Base-by-base conservation (phyloP, 2,888 invertebrate species). In the Rutpela maculata region DNA sequence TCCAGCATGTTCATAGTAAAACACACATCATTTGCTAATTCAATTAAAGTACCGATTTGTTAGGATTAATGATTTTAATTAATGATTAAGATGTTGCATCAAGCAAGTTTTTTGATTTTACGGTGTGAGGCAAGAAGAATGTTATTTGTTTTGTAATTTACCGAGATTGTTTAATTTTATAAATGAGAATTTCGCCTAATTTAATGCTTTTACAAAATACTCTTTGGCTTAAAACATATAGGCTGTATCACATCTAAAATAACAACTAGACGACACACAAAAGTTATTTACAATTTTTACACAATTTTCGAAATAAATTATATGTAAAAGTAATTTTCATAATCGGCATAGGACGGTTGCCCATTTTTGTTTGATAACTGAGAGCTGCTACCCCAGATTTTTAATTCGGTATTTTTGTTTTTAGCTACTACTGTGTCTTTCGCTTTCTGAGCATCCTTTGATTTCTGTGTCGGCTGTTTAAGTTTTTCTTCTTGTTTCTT, bases 271-370 rank as follows among this genome's bases (percentile, higher is more conserved):
- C 63, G 63, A 75, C 79, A 78, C 78, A 78, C 78, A 66, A 35
- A 66, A 19, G 56, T 63, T 81, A 81, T 81, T 57, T 79, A 81
- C 81, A 81, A 62, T 78, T 76, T 73, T 71, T 77, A 79, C 72
- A 81, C 62, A 18, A 50, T 5, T 55, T 15, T 69, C 56, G 26
- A 38, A 38, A 50, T 67, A 65, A 50, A 72, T 78, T 78, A 93
- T 85, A 93, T 93, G 86, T 93, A 93, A 85, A 93, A 92, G 87
- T 93, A 93, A 88, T 93, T 93, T 86, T 93, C 93, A 85, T 93
- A 93, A 82, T 93, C 92, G 60, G 93, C 92, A 83, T 93, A 93
- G 7, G 91, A 90, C 73, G 91, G 89, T 70, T 84, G 88, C 65
- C 84, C 87, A 71, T 83, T 83, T 66, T 84, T 85, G 22, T 81